phyloP scores from a whole-genome alignment of 2,113 vertebrate genomes.

The Cyphotilapia sp. region DNA sequence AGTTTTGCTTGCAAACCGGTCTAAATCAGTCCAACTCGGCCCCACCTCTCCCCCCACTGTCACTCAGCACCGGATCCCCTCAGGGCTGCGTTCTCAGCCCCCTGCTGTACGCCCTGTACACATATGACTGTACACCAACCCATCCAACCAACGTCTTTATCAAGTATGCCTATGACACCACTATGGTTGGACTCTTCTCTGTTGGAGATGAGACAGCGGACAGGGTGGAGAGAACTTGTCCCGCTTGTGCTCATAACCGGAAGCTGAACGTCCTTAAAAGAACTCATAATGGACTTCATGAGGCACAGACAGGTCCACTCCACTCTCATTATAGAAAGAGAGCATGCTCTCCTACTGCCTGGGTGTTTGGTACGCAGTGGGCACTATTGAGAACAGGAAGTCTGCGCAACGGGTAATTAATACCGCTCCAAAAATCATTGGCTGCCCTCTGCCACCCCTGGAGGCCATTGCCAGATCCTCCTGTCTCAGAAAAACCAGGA shows the following conservation, averaged over 20 bases:
- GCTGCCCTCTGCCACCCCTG: not conserved
- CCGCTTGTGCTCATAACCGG: not conserved
- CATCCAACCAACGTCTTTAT: not conserved
- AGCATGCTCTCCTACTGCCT: not conserved
- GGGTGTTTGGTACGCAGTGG: not conserved
- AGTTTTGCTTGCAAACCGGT: not conserved
- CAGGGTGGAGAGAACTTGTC: not conserved
- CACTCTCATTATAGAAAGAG: not conserved
- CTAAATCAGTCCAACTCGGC: not conserved
- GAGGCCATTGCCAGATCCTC: not conserved
- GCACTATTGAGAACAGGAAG: not conserved
- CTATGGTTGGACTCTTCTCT: not conserved
- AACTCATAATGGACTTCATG: not conserved
- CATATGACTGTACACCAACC: not conserved
- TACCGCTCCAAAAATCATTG: not conserved
- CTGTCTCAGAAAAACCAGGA: not conserved
- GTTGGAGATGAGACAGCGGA: not conserved
- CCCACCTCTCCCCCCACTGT: not conserved
- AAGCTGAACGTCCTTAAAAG: rapidly evolving
- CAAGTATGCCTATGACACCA: not conserved
- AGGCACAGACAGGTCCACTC: not conserved
- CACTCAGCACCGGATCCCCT: not conserved
- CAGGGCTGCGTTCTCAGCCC: not conserved
- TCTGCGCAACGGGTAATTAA: not conserved
- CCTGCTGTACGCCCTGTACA: not conserved